Evolutionary conservation across 2,113 vertebrate species (phyloP).

Genomic region (Piprites chloris): DNA sequence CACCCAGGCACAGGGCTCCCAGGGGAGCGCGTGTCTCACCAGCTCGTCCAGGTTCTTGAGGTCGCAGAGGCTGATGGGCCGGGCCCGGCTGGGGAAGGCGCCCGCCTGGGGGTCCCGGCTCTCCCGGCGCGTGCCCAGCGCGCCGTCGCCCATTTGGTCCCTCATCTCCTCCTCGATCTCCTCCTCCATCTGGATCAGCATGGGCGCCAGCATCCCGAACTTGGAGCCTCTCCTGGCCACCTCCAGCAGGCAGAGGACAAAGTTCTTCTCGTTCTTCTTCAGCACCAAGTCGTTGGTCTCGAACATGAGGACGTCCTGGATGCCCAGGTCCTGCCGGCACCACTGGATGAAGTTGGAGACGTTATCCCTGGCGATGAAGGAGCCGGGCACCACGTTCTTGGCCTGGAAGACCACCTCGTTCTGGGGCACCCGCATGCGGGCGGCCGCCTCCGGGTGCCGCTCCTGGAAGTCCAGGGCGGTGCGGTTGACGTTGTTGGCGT

Average conservation of each 20-base stretch:
- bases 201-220: constrained; percentile 94
- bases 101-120: not conserved
- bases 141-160: constrained; percentile 72
- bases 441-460: constrained; percentile 73
- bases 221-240: constrained; percentile 91
- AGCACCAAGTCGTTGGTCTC: constrained; percentile 97
- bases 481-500: constrained; percentile 79
- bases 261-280: constrained; percentile 93
- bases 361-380: constrained; percentile 92
- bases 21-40: constrained; percentile 78
- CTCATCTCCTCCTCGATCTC: constrained; percentile 94
- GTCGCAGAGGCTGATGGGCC: constrained; percentile 84
- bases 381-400: constrained; percentile 82
- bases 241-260: constrained; percentile 92
- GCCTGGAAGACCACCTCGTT: constrained; percentile 88
- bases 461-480: constrained; percentile 68
- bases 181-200: constrained; percentile 94
- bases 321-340: constrained; percentile 90
- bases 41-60: constrained; percentile 93
- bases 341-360: constrained; percentile 96
- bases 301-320: constrained; percentile 97
- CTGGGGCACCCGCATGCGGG: constrained; percentile 72
- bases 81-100: constrained; percentile 67
- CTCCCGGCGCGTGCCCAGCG: not conserved
- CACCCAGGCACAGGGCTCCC: constrained; percentile 9